Base-by-base conservation (phyloP, 1,140 invertebrate species). In the Drosophila bocki region DNA sequence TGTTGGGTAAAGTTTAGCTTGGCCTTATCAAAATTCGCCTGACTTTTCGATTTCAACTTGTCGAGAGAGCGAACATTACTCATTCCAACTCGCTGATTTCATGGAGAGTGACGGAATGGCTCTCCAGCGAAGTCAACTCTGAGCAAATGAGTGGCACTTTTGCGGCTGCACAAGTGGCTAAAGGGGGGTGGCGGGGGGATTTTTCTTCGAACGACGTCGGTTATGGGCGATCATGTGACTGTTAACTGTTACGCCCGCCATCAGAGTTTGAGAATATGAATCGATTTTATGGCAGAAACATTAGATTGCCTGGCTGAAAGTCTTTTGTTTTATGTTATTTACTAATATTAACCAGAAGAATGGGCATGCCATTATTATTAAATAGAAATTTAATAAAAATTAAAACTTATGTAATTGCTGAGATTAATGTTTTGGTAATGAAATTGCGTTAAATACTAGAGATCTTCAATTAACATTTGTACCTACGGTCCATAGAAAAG, bases 221-320 rank as follows among this genome's bases (percentile, higher is more conserved):
- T 76, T 77, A 60, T 41, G 35, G 64, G 11, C 62, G 75, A 77
- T 87, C 83, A 87, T 87, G 83, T 87, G 83, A 87, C 84, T 75
- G 45, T 33, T 26, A 74, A 80, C 70, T 72, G 76, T 69, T 87
- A 82, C 64, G 82, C 53, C 58, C 33, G 61, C 50, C 42, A 32
- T 33, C 19, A 33, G n/a, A 42, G 45, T 51, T 67, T 17, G 19
- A 44, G 60, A 29, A 41, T 39, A 37, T 29, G 35, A 35, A 56
- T 22, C 17, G 7, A 63, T 15, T 37, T 37, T 22, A 37, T 22
- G 17, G 17, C 51, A 37, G 7, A 63, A 19, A 33, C 26, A 58
- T 8, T 51, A 26, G 35, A 11, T 59, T 48, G 39, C 41, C 26
- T 13, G 47, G 26, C 26, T 29, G 26, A 29, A 29, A 29, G 7